Percentiles rank a stretch among this genome's conserved stretches.
Evolutionary conservation across 2,888 invertebrate genomes (phyloP).

Genomic region (Trachelus iudaicus): DNA sequence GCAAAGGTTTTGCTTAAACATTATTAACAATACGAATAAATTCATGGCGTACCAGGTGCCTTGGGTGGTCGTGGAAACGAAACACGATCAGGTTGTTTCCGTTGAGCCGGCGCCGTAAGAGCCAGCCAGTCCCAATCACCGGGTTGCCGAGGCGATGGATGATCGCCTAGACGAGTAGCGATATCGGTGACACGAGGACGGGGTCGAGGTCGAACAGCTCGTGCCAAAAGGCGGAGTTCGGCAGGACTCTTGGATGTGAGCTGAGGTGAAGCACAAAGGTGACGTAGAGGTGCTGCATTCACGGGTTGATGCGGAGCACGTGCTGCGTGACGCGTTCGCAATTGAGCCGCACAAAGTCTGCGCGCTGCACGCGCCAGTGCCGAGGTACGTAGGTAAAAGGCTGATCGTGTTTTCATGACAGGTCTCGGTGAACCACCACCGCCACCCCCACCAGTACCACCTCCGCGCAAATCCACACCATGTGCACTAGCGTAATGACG

Average conservation of each 20-base stretch:
- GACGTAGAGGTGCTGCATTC: slow-evolving; percentile 58
- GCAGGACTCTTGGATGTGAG: slow-evolving; percentile 54
- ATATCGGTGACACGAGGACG: slow-evolving; percentile 73
- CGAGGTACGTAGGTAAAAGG: slow-evolving; percentile 94
- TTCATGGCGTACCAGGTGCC: slow-evolving; percentile 74
- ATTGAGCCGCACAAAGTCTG: slow-evolving; percentile 83
- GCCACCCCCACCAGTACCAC: slow-evolving; percentile 43
- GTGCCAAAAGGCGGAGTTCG: slow-evolving; percentile 56
- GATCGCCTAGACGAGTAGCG: slow-evolving; percentile 77
- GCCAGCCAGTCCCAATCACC: slow-evolving; percentile 77
- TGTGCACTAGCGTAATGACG: slow-evolving; percentile 95
- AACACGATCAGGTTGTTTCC: slow-evolving; percentile 84
- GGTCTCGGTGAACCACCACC: slow-evolving; percentile 79
- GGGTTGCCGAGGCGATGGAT: slow-evolving; percentile 61
- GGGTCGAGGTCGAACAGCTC: slow-evolving; percentile 55
- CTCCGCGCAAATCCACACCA: slow-evolving; percentile 69
- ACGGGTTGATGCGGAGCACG: slow-evolving; percentile 80
- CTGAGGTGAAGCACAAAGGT: slow-evolving; percentile 62
- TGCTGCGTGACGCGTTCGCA: slow-evolving; percentile 87
- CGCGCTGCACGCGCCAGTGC: slow-evolving; percentile 91
- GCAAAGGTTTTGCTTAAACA: not conserved
- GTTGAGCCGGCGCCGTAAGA: slow-evolving; percentile 78
- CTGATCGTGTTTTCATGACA: slow-evolving; percentile 96
- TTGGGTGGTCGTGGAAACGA: slow-evolving; percentile 93
- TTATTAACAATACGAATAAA: not conserved